Conservation (phyloP, 2,113 vertebrate species). For the Tragelaphus strepsiceros region DNA sequence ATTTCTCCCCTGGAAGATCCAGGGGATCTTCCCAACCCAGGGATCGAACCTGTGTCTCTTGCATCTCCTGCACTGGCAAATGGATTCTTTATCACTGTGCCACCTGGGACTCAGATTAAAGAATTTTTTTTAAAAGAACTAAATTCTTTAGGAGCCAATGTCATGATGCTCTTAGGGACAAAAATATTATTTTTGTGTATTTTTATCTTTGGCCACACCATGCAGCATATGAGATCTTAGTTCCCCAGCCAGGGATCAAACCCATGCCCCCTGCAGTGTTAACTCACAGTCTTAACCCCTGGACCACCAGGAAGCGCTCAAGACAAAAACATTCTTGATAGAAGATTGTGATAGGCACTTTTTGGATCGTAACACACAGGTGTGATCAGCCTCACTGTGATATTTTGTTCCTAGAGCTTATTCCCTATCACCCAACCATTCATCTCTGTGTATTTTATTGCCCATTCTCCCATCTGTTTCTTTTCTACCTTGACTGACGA, state of each 20-base stretch:
- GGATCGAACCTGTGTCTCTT: neutral
- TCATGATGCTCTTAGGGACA: neutral
- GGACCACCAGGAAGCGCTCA: neutral
- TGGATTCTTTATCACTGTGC: neutral
- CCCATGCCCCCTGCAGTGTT: neutral
- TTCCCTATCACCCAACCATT: neutral
- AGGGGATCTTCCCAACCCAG: neutral
- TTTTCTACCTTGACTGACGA: neutral
- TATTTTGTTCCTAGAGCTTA: neutral
- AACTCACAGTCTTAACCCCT: neutral
- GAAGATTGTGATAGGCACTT: too few relatives aligned
- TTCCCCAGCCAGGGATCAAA: neutral
- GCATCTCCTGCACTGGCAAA: neutral
- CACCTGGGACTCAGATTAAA: neutral
- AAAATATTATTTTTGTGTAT: neutral
- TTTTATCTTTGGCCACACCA: neutral
- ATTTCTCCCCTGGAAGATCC: too few relatives aligned
- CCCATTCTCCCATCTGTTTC: neutral
- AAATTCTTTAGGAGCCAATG: neutral
- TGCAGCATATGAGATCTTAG: neutral
- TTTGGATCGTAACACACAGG: fast-evolving
- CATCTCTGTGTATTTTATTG: fast-evolving
- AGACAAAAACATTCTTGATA: neutral
- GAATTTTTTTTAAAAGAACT: neutral
- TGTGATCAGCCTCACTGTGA: fast-evolving